A percentile compares a stretch with the other conserved stretches of the same genome.
Evolutionary conservation across 2,797 vertebrate genomes (phyloP).

Genomic region (Pempheris klunzingeri): DNA sequence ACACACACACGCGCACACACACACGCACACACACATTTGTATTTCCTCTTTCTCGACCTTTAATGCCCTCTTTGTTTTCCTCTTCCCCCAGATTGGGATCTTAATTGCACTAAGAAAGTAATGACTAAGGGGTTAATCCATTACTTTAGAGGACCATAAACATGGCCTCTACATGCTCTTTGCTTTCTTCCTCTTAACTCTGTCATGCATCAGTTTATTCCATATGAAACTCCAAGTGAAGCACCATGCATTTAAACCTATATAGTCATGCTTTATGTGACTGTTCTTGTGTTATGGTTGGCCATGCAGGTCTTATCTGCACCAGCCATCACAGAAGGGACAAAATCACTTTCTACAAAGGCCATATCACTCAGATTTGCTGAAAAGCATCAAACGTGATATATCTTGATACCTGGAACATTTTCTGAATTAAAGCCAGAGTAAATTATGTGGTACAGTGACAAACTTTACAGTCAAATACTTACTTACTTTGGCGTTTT

Average conservation of each 20-base stretch:
- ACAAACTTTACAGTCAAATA: neutral
- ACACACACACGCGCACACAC: slow-evolving; percentile 43
- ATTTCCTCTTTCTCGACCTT: slow-evolving; percentile 60
- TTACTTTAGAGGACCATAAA: slow-evolving; percentile 58
- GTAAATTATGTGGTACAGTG: neutral
- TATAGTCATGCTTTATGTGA: slow-evolving; percentile 11
- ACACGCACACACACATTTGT: slow-evolving; percentile 35
- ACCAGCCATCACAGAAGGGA: neutral
- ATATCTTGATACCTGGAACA: neutral
- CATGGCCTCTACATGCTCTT: slow-evolving; percentile 29
- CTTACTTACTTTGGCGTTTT: neutral
- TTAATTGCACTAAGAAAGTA: slow-evolving; percentile 68
- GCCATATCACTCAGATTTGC: neutral
- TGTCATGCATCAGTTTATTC: slow-evolving; percentile 23
- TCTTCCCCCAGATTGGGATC: slow-evolving; percentile 64
- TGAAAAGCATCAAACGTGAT: neutral
- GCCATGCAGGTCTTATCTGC: neutral
- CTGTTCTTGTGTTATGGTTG: slow-evolving; percentile 21
- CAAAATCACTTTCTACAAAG: neutral
- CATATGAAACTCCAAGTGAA: slow-evolving; percentile 10
- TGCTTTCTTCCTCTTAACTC: slow-evolving; percentile 30
- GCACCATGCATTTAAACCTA: slow-evolving; percentile 8
- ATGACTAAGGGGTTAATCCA: slow-evolving; percentile 59
- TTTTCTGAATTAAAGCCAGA: neutral
- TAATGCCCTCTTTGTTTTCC: slow-evolving; percentile 66